Base-by-base conservation (phyloP, 2,113 vertebrate species). In the Alouatta palliata region DNA sequence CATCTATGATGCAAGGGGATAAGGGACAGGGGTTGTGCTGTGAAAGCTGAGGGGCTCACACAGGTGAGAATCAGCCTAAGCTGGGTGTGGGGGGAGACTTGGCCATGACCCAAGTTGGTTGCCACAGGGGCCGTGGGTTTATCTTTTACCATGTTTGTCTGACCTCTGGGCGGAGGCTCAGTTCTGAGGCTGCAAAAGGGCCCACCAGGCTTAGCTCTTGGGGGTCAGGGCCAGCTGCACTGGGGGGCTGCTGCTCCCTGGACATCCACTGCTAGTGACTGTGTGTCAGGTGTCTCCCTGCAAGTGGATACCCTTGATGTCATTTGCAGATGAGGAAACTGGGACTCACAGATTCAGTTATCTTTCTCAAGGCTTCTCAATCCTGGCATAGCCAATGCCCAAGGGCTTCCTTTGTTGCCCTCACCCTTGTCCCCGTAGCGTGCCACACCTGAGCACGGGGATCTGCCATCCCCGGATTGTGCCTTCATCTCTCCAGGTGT, bases 21-120 rank as follows among this genome's bases (percentile, higher is more conserved):
- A n/a, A 58, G 8, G 40, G 23, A 13, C 43, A 6, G 11, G 6
- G 54, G 37, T 27, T 27, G 45, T 43, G 66, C 45, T 37, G 1
- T 12, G 27, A 25, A 45, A 49, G 56, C 45, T 16, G 61, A 56
- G 47, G 76, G 52, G 40, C 8, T 43, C 75, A 14, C 2, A 0
- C 0, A 0, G 11, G 10, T 17, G 47, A 45, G 43, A 80, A 76
- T 7, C 5, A 27, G 52, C 17, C 40, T 0, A 0, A 4, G 70
- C 35, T 19, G 4, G 25, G 40, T 49, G 2, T 13, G 0, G n/a
- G 4, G 21, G 52, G 37, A 19, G 7, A 3, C 47, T 1, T 47
- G 80, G n/a, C 10, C 49, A 49, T 1, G 12, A 37, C 23, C 88
- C 20, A 6, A 32, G 35, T 19, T 25, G 23, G 61, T 25, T 14